Conservation (phyloP, 2,797 vertebrate genomes). For the Hyperoplus lanceolatus region DNA sequence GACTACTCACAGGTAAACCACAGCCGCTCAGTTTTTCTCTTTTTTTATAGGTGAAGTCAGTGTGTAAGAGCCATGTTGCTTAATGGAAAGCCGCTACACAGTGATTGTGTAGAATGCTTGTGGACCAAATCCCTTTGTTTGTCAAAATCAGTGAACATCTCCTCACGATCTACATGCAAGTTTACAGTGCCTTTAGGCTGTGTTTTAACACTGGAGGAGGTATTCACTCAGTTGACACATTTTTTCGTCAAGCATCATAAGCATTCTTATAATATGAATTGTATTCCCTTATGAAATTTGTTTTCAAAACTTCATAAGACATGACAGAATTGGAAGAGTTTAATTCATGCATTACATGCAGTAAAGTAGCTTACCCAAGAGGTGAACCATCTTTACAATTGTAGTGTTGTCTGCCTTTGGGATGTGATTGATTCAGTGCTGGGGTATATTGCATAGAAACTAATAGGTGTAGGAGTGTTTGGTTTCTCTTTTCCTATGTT, state of each 20-base stretch:
- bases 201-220: too few species aligned
- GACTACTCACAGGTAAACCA: conserved; percentile 60
- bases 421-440: neutral
- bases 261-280: neutral
- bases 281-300: neutral
- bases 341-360: neutral
- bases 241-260: too few species aligned
- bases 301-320: neutral
- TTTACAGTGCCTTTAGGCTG: too few species aligned
- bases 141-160: too few species aligned
- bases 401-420: neutral
- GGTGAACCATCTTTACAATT: neutral
- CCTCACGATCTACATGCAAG: too few species aligned
- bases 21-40: neutral
- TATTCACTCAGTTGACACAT: too few species aligned
- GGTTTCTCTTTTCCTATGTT: neutral
- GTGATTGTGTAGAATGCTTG: too few species aligned
- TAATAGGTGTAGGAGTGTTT: neutral
- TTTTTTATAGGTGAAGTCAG: too few species aligned
- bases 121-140: too few species aligned
- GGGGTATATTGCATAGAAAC: neutral
- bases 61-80: too few species aligned
- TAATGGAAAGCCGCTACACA: too few species aligned
- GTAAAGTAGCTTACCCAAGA: neutral
- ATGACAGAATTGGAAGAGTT: neutral